Evolutionary conservation across 1,140 invertebrate species (phyloP).

Genomic region (Sminthurides bifidus): DNA sequence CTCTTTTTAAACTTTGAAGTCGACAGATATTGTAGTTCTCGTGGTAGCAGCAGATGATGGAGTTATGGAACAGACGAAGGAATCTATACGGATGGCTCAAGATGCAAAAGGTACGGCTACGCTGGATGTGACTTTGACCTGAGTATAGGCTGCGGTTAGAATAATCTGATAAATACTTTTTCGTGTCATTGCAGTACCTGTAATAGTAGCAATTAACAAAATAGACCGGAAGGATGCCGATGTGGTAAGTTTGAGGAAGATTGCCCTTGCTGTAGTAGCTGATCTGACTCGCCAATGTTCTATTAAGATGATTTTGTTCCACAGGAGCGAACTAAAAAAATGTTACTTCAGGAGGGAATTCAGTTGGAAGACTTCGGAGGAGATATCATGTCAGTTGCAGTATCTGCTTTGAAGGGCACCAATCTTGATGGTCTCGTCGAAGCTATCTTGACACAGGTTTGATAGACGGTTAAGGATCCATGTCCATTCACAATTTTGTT

Average conservation of each 20-base stretch:
- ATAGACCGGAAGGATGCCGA: conserved; percentile 84
- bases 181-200: conserved; percentile 56
- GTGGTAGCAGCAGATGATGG: conserved; percentile 98
- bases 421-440: conserved; percentile 74
- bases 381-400: conserved; percentile 77
- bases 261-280: too few relatives aligned
- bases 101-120: conserved; percentile 48
- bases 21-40: conserved; percentile 88
- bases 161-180: neutral
- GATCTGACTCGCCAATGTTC: too few relatives aligned
- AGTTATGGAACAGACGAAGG: conserved; percentile 91
- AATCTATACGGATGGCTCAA: conserved; percentile 64
- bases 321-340: conserved; percentile 57
- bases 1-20: conserved; percentile 28
- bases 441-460: conserved; percentile 56
- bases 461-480: too few relatives aligned
- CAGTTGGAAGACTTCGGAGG: conserved; percentile 80
- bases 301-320: too few relatives aligned
- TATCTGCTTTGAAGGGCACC: conserved; percentile 76
- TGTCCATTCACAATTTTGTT: neutral
- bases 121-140: neutral
- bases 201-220: conserved; percentile 98
- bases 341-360: conserved; percentile 63
- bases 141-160: neutral
- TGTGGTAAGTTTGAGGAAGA: conserved; percentile 53